Conservation (phyloP, 2,113 vertebrate species). For the Peucedramus taeniatus region DNA sequence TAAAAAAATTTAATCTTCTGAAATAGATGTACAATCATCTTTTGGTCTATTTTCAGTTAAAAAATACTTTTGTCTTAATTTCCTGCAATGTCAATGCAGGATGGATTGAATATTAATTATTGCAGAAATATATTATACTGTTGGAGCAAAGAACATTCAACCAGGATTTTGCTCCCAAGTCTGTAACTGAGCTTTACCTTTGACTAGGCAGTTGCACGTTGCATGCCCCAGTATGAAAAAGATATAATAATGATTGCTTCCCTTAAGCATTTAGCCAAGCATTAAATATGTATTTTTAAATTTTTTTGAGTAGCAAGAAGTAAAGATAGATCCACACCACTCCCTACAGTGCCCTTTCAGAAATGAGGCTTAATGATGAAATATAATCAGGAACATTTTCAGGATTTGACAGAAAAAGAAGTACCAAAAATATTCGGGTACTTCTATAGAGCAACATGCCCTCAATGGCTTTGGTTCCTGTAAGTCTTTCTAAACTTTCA, state of each 20-base stretch:
- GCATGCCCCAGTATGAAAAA: background rate
- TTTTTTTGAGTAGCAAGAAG: background rate
- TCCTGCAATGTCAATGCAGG: background rate
- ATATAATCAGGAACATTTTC: background rate
- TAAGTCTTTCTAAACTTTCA: background rate
- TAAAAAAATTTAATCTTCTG: background rate
- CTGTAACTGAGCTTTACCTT: background rate
- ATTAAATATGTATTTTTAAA: background rate
- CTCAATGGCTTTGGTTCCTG: background rate
- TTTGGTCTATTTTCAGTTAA: background rate
- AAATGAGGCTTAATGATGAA: background rate
- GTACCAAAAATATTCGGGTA: background rate
- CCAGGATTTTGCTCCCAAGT: background rate
- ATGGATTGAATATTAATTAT: slow-evolving; percentile 22
- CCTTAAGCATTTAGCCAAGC: background rate
- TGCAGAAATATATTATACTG: background rate
- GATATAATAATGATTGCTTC: background rate
- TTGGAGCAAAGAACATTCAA: background rate
- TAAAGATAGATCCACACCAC: background rate
- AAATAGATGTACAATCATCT: slow-evolving; percentile 12
- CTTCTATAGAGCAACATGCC: background rate
- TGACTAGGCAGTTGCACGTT: background rate
- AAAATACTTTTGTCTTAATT: background rate
- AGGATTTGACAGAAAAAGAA: background rate
- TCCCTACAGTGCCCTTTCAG: background rate